Percentiles rank a stretch among this genome's conserved stretches.
These are phyloP conservation scores for Phymatocera aterrima DNA, from an alignment of 2,888 invertebrate species.

Conservation along the genomic window DNA sequence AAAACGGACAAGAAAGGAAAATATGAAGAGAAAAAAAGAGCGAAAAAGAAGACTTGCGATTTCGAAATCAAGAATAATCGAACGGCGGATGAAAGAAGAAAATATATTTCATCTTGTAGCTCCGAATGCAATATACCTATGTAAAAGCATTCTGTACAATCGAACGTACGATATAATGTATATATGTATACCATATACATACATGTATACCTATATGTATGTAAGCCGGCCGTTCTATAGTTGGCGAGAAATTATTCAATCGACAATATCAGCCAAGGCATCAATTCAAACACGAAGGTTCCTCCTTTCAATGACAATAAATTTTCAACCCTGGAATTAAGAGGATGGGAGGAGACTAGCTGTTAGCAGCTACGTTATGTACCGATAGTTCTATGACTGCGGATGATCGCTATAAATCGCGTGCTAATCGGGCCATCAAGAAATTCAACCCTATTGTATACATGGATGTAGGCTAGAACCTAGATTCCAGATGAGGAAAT, in stretches of 20 bases:
- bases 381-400: not conserved
- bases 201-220: not conserved
- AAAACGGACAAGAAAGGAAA: not conserved
- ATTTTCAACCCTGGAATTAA: constrained; percentile 4
- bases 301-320: constrained; percentile 30
- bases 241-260: constrained; percentile 21
- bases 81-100: not conserved
- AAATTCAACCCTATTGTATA: not conserved
- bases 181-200: not conserved
- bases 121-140: not conserved
- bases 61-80: not conserved
- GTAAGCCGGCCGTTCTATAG: not conserved
- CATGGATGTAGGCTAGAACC: not conserved
- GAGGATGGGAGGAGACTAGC: not conserved
- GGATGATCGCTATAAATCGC: not conserved
- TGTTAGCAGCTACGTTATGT: not conserved
- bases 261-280: constrained; percentile 20
- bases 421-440: not conserved
- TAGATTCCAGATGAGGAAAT: not conserved
- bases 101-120: not conserved
- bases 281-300: constrained; percentile 25
- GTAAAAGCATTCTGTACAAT: not conserved
- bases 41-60: not conserved
- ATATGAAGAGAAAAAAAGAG: not conserved
- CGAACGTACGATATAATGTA: not conserved